Conservation (phyloP, 2,797 vertebrate species). For the Discoglossus pictus region DNA sequence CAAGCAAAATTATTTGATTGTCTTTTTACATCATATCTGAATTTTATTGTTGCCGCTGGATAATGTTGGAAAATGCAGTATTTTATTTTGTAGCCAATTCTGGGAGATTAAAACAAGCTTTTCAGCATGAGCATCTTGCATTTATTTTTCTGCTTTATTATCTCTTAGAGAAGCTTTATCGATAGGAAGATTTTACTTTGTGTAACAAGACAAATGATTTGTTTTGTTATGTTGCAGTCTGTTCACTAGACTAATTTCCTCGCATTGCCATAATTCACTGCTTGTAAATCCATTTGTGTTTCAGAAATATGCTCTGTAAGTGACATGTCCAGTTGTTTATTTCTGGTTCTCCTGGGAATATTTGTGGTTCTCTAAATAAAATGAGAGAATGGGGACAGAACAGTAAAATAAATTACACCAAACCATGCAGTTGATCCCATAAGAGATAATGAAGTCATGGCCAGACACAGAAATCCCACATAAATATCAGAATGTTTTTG, state of each 20-base stretch:
- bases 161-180: no score
- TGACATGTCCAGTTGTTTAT: slow-evolving; percentile 62
- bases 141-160: no score
- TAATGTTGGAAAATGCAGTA: no score
- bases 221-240: slow-evolving; percentile 58
- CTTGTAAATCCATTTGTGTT: slow-evolving; percentile 57
- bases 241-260: slow-evolving; percentile 56
- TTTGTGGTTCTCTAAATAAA: slow-evolving; percentile 60
- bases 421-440: slow-evolving; percentile 58
- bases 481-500: slow-evolving; percentile 53
- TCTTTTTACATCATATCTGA: no score
- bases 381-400: slow-evolving; percentile 53
- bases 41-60: no score
- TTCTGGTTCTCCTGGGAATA: slow-evolving; percentile 59
- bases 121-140: no score
- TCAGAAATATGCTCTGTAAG: slow-evolving; percentile 60
- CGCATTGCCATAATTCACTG: slow-evolving; percentile 58
- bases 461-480: slow-evolving; percentile 56
- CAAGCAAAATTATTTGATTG: no score
- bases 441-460: slow-evolving; percentile 58
- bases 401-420: slow-evolving; percentile 66
- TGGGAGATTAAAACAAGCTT: no score
- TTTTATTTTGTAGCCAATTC: no score
- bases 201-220: no score
- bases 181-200: no score